Conservation (phyloP, 2,113 vertebrate genomes). For the Colaptes auratus region DNA sequence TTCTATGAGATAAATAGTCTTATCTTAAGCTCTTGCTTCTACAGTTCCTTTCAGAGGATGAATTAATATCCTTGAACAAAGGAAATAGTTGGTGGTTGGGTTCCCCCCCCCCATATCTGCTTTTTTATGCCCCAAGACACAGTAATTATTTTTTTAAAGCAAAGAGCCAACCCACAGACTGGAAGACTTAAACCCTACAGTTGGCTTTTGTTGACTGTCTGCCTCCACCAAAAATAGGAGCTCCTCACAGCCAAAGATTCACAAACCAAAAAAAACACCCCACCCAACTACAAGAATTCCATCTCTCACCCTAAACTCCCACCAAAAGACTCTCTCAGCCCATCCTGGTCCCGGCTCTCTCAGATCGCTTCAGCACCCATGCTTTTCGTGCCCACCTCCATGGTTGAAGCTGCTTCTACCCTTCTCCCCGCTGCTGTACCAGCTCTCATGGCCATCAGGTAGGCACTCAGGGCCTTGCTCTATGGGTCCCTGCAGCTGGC, state of each 20-base stretch:
- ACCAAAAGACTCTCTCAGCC: neutral
- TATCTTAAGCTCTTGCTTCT: neutral
- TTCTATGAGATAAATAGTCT: neutral
- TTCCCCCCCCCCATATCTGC: neutral
- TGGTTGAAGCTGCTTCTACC: neutral
- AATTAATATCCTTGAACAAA: neutral
- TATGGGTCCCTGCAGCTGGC: neutral
- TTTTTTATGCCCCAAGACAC: neutral
- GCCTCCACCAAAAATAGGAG: neutral
- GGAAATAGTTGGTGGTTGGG: neutral
- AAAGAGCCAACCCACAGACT: neutral
- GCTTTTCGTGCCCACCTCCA: fast-evolving
- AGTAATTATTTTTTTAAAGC: neutral
- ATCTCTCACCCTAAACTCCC: neutral
- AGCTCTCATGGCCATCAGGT: neutral
- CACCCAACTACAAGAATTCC: too few relatives aligned
- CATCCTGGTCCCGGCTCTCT: neutral
- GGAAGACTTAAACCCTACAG: neutral
- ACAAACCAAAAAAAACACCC: too few relatives aligned
- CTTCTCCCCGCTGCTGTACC: neutral
- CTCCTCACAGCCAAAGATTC: neutral
- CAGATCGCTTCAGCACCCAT: fast-evolving
- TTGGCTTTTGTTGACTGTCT: neutral
- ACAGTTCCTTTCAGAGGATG: neutral
- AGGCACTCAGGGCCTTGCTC: neutral